Evolutionary conservation across 2,113 vertebrate species (phyloP), one percentile per base, ranked within the genome.

Genomic region (Genyomyrus donnyi): DNA sequence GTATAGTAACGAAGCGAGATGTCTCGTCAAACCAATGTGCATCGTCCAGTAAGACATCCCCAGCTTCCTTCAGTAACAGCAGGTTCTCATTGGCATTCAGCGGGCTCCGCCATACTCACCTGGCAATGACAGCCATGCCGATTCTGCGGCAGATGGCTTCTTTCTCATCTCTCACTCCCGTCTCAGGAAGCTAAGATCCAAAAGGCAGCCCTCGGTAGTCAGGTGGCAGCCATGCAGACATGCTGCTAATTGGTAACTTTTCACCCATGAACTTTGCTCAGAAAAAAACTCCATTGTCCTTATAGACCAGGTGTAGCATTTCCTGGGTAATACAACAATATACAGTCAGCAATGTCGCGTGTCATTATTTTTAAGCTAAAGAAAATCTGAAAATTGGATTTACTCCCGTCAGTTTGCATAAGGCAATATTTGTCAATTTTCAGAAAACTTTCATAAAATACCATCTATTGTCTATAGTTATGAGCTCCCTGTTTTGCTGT

Each of bases 241-340:
- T 46, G 2, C 45, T 49, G 21, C 21, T 49, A 31, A 85, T 1
- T 46, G 42, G 21, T 85, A 49, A 85, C 84, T 85, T 85, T 13
- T n/a, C 42, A 46, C 48, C 48, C n/a, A 6, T 85, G 85, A 87
- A 87, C 85, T 53, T 87, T 87, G 50, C n/a, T 53, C 85, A 35
- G 85, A 31, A 31, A 87, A 87, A 15, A 31, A 49, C 48, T 50
- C 48, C 49, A 50, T 49, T 87, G 19, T 19, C 49, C 27, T 49
- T 53, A 35, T 50, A 19, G 15, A 39, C 77, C 13, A 45, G 77
- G 77, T 19, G 74, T 17, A 39, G 15, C 31, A 39, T 77, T 77
- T 77, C 0, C 2, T 66, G 24, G 4, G 70, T 19, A 35, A 31
- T 17, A 39, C 31, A 39, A 77, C 27, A 8, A 49, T 17, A 46